Evolutionary conservation across 2,888 invertebrate species (phyloP), one percentile per base, ranked within the genome.

Genomic region (Andricus curvator): DNA sequence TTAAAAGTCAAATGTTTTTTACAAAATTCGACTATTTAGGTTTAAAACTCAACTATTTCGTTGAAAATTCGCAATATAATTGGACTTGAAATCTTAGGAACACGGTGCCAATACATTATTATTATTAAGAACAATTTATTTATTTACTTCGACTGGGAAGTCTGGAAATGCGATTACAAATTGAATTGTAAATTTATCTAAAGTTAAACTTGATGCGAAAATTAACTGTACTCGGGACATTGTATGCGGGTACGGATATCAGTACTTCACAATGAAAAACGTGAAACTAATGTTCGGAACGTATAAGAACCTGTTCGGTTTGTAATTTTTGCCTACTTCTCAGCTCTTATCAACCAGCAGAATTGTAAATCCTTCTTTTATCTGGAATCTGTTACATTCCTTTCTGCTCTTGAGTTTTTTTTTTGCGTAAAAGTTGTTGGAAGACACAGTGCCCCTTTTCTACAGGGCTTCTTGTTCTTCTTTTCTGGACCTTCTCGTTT

Each of bases 251-350:
- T 51, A 70, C 48, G 48, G 29, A 70, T 70, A 70, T 70, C 68
- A 70, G 48, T 51, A 44, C 44, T 48, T 51, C 29, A 51, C 9
- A 20, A 6, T 70, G 48, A 48, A 65, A 33, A 17, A 68, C 25
- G 17, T 4, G 17, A 51, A 70, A 70, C 65, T 29, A 37, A 65
- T 25, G 70, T 70, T 70, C 48, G 41, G 22, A 67, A 41, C 41
- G 70, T 20, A 51, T 51, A 29, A 70, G 51, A 70, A 70, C 70
- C 70, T 70, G 70, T 51, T 70, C 51, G 51, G 70, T 70, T 70
- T 44, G 70, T 68, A 44, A 70, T 70, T 70, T 70, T 51, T 70
- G 70, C 70, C 70, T 70, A 70, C 70, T 70, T 70, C 70, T 70
- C 44, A 25, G 70, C 25, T 44, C 70, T 70, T 70, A 70, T 51